Evolutionary conservation across 2,888 invertebrate genomes (phyloP).

Genomic region (Tuberolachnus salignus): DNA sequence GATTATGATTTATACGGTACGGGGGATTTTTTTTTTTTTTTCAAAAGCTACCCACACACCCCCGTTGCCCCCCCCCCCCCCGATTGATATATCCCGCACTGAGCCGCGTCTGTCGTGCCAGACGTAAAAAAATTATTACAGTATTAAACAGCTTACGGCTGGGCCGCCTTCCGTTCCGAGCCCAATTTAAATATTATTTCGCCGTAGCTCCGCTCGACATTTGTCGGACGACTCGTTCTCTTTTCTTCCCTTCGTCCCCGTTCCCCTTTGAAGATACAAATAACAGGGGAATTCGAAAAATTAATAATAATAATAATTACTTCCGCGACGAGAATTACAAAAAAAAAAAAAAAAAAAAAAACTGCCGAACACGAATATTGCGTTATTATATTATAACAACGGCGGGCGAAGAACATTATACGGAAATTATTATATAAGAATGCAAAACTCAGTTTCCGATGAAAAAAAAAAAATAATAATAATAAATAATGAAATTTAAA

Average conservation of each 20-base stretch:
- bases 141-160: background rate
- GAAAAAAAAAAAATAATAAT: too few relatives aligned
- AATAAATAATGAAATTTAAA: too few relatives aligned
- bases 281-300: background rate
- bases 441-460: background rate
- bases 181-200: conserved; percentile 20
- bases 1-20: conserved; percentile 53
- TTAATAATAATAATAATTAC: background rate
- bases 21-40: conserved; percentile 7
- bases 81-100: conserved; percentile 8
- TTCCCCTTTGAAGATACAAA: background rate
- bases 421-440: background rate
- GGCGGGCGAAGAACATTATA: too few relatives aligned
- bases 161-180: too few relatives aligned
- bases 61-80: background rate
- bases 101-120: too few relatives aligned
- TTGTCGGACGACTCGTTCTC: background rate
- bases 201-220: background rate
- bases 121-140: conserved; percentile 4
- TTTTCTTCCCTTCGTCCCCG: background rate
- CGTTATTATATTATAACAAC: too few relatives aligned
- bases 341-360: too few relatives aligned
- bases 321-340: background rate
- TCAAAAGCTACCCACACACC: background rate
- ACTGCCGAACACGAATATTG: background rate